Conservation (phyloP, 1,140 invertebrate species). For the Lordiphosa clarofinis region DNA sequence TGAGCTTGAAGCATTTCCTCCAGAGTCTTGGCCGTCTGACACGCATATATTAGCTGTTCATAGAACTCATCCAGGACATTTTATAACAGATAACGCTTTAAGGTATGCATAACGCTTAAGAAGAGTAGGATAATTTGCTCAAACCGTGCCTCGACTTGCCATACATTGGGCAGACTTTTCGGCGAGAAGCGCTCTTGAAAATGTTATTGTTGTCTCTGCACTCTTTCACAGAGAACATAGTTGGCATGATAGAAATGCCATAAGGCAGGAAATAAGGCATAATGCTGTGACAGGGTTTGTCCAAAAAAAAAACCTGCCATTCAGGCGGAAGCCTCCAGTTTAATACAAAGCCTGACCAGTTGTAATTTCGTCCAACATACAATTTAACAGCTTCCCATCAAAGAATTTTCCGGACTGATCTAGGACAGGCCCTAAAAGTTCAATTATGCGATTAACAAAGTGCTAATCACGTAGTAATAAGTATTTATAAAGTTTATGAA, state of each 20-base stretch:
- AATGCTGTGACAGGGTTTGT: constrained; percentile 10
- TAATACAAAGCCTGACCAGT: constrained; percentile 37
- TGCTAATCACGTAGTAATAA: constrained; percentile 31
- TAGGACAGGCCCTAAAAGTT: constrained; percentile 24
- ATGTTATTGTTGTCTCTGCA: constrained; percentile 9
- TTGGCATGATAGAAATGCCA: constrained; percentile 44
- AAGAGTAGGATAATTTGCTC: constrained; percentile 11
- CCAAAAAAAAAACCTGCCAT: constrained; percentile 31
- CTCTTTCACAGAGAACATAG: constrained; percentile 35
- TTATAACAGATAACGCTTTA: constrained; percentile 16
- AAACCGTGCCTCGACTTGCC: constrained; percentile 6
- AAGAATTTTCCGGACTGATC: constrained; percentile 16
- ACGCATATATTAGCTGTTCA: background rate
- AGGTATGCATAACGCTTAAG: constrained; percentile 6
- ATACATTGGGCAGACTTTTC: background rate
- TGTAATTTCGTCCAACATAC: constrained; percentile 16
- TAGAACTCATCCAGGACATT: constrained; percentile 21
- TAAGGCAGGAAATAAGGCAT: constrained; percentile 8
- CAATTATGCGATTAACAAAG: constrained; percentile 29
- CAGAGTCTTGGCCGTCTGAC: constrained; percentile 1
- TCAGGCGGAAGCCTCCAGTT: constrained; percentile 9
- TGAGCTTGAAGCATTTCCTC: constrained; percentile 37
- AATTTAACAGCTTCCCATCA: constrained; percentile 9
- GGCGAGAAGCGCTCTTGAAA: constrained; percentile 1
- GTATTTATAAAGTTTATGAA: constrained; percentile 37